Base-by-base conservation (phyloP, 1,140 invertebrate species). In the Diabrotica undecimpunctata region DNA sequence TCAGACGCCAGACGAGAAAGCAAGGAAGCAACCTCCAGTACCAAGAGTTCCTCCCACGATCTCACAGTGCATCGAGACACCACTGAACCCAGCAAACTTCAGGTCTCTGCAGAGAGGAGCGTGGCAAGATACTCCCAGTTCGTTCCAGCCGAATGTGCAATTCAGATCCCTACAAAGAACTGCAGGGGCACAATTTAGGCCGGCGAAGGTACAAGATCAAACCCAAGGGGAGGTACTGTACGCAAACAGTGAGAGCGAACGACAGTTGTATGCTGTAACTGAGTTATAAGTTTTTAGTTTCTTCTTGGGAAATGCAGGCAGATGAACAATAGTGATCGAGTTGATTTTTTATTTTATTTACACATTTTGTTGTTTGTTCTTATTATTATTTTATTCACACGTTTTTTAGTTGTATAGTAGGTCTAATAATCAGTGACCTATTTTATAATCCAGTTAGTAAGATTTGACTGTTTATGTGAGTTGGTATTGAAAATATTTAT, bases 241-340 rank as follows among this genome's bases (percentile, higher is more conserved):
- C 63, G 70, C 75, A 7, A 77, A 78, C 56, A 76, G 69, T 62
- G 77, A 79, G 25, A 77, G 67, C 52, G 77, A 79, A 66, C 70
- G 78, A 11, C 78, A 79, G 57, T 67, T 79, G 63, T 79, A 79
- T 54, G 78, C 78, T 70, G 78, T 79, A 54, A 79, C 78, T 37
- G 78, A 79, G 64, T 69, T 79, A 69, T 79, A 76, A 73, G 69
- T 64, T 66, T 62, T 54, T 69, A 67, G 75, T 65, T 46, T 39
- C 72, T 74, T 69, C 54, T 77, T 76, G 76, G 77, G 75, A 77
- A 75, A 74, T 79, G 77, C 77, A 79, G 77, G 77, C 77, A 79
- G 75, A 63, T 12, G 9, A 55, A 50, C 54, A 58, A 70, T 54
- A 62, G 65, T 25, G 25, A 25, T 25, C 25, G 25, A 25, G 25